Conservation (phyloP, 53 echinoderm and acorn worm species). For the Henricia sp. region DNA sequence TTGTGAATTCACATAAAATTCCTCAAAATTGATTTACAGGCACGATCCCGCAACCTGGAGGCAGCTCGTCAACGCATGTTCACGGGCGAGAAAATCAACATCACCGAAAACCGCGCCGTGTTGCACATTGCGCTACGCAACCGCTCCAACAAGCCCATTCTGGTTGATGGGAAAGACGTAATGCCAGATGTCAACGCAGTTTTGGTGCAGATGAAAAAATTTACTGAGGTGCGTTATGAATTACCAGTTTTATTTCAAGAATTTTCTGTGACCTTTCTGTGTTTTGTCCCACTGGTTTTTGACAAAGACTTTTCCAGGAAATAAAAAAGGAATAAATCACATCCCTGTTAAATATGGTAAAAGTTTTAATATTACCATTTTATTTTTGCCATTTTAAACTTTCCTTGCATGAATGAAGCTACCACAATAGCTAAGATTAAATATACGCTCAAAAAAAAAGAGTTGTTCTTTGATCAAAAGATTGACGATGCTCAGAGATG, state of each 20-base stretch:
- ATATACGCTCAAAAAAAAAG: too few relatives aligned
- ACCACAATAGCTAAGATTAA: too few relatives aligned
- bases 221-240: conserved; percentile 74
- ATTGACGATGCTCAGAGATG: too few relatives aligned
- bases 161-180: conserved; percentile 84
- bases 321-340: too few relatives aligned
- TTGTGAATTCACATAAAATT: background rate
- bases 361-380: too few relatives aligned
- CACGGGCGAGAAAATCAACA: conserved; percentile 95
- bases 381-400: too few relatives aligned
- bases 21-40: conserved; percentile 70
- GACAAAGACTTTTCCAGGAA: too few relatives aligned
- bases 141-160: conserved; percentile 89
- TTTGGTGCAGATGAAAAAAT: conserved; percentile 73
- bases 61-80: conserved; percentile 88
- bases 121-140: conserved; percentile 92
- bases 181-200: conserved; percentile 89
- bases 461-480: too few relatives aligned
- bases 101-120: conserved; percentile 92
- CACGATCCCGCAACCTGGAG: conserved; percentile 73
- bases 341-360: too few relatives aligned
- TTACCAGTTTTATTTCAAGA: background rate
- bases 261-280: background rate
- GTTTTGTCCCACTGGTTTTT: too few relatives aligned
- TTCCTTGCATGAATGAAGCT: too few relatives aligned